These are phyloP conservation scores for Rhinichthys klamathensis DNA, from an alignment of 2,113 vertebrate species.

Conservation along the genomic window DNA sequence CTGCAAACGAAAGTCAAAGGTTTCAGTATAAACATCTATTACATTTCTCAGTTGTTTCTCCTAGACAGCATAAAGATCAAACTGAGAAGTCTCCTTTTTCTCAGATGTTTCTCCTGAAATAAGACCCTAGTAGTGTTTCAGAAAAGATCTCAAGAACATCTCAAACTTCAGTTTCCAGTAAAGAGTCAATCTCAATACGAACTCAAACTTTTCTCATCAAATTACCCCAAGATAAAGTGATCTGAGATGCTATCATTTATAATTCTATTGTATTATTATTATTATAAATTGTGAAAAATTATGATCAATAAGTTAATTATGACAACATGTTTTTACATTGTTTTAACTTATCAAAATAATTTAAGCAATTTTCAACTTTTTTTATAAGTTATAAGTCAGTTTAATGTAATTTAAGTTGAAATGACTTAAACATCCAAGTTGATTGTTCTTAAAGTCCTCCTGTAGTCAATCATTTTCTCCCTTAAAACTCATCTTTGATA, in stretches of 20 bases:
- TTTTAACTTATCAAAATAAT: no score
- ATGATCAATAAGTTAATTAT: no score
- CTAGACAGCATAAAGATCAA: not conserved
- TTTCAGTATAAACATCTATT: not conserved
- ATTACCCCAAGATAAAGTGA: not conserved
- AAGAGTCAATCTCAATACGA: not conserved
- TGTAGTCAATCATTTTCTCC: no score
- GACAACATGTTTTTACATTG: no score
- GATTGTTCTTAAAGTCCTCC: no score
- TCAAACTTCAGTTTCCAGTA: not conserved
- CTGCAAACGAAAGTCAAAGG: not conserved
- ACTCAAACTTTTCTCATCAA: not conserved
- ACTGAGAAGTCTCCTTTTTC: not conserved
- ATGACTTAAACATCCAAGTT: no score
- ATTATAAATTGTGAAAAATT: no score
- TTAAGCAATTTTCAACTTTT: no score
- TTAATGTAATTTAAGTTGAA: no score
- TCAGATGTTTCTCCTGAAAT: not conserved
- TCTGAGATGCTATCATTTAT: not conserved
- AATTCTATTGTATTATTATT: not conserved
- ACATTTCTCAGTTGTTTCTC: not conserved
- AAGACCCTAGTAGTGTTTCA: no score
- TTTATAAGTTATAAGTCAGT: no score
- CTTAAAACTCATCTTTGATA: no score
- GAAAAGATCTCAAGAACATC: not conserved